Base-by-base conservation (phyloP, 2,888 invertebrate genomes). In the Aradus depressus region DNA sequence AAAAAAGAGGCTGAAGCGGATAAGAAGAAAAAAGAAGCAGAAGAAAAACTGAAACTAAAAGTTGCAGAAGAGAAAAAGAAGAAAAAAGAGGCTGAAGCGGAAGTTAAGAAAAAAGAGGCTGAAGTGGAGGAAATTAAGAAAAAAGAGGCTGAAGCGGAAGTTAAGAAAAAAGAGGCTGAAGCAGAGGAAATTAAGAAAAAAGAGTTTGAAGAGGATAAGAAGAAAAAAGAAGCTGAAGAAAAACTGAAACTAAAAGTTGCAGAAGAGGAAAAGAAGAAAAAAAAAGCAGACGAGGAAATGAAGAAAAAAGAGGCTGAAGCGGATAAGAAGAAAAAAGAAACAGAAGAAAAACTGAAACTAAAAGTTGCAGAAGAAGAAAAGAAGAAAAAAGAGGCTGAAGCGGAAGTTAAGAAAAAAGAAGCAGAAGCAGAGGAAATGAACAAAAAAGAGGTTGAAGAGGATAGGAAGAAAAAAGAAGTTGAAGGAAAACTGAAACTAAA, bases 21-120 rank as follows among this genome's bases (percentile, higher is more conserved):
- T 41, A 61, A 59, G 48, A 51, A 34, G 52, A 61, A 44, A 44
- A 48, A n/a, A n/a, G n/a, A n/a, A n/a, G n/a, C n/a, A n/a, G n/a
- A n/a, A 44, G 28, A 47, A 38, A 41, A 43, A 26, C 51, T 48
- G 50, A 43, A 56, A 48, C 28, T 50, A 35, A 39, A 39, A 42
- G 52, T 34, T 49, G 60, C 49, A 47, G 60, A 52, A 35, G 55
- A 58, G 52, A 54, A 60, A 35, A 48, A 59, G 48, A 54, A 37
- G 57, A 56, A 53, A 47, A 56, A 38, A 41, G 55, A 21, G 34
- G 44, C 32, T 51, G 38, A 32, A 14, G 44, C 2, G 50, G 50
- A 37, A 31, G 44, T 32, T 56, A 58, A 52, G 49, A 53, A 52
- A 54, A 58, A 49, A 50, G 39, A 12, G 21, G 34, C 34, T 58